Percentiles rank a stretch among this genome's conserved stretches.
These are phyloP conservation scores for Pristionchus fissidentatus DNA, from an alignment of 2,888 invertebrate species.

Conservation along the genomic window DNA sequence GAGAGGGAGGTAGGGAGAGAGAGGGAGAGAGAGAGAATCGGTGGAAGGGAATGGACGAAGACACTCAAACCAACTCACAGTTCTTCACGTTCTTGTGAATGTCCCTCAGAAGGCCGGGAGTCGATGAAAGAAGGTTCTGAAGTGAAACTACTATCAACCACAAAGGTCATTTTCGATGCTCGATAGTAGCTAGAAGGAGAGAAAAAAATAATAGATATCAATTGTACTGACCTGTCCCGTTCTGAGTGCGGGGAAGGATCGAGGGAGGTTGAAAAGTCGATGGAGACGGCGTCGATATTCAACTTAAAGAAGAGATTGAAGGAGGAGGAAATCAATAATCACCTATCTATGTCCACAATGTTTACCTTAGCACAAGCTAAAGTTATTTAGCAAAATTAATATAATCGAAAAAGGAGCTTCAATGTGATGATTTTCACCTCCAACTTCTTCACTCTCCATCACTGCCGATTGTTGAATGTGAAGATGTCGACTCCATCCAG, in stretches of 20 bases:
- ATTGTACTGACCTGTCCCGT: conserved; percentile 42
- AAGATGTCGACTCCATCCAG: conserved; percentile 60
- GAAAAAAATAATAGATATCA: no score
- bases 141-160: background rate
- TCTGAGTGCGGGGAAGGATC: conserved; percentile 58
- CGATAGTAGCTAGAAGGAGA: no score
- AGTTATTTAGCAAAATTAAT: no score
- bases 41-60: no score
- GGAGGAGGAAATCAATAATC: background rate
- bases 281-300: conserved; percentile 60
- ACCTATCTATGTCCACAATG: background rate
- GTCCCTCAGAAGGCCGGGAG: conserved; percentile 48
- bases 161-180: no score
- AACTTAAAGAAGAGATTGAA: conserved; percentile 50
- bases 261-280: conserved; percentile 60
- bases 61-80: no score
- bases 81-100: conserved; percentile 49
- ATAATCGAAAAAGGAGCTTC: background rate
- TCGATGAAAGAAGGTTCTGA: conserved; percentile 44
- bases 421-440: background rate
- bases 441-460: conserved; percentile 55
- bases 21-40: no score
- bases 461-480: conserved; percentile 61
- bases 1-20: no score
- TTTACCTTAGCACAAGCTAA: background rate